phyloP scores from a whole-genome alignment of 2,888 invertebrate species.

The Clostera curtula region DNA sequence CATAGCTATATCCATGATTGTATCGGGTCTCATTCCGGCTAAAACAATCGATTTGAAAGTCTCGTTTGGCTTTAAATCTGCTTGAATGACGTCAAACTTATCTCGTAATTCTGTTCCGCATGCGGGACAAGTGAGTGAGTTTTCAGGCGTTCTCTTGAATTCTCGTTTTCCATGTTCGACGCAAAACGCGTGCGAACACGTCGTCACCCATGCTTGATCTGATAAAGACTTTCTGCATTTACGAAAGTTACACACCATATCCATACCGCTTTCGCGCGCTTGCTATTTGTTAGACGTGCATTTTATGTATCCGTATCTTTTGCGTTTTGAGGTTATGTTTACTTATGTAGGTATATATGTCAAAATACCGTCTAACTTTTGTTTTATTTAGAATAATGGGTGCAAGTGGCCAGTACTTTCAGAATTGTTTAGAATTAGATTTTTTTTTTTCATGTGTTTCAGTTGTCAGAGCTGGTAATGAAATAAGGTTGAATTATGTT shows the following conservation, averaged over 20 bases:
- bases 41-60: conserved; percentile 70
- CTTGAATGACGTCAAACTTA: conserved; percentile 71
- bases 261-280: conserved; percentile 23
- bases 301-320: too few relatives aligned
- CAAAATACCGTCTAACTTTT: conserved; percentile 1
- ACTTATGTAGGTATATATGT: conserved; percentile 4
- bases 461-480: too few relatives aligned
- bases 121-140: conserved; percentile 63
- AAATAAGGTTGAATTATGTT: too few relatives aligned
- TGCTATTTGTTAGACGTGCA: conserved; percentile 1
- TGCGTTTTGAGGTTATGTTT: conserved; percentile 9
- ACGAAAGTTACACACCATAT: conserved; percentile 69
- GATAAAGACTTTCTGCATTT: conserved; percentile 65
- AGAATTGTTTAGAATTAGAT: too few relatives aligned
- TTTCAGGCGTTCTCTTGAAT: conserved; percentile 60
- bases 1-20: conserved; percentile 72
- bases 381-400: too few relatives aligned
- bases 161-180: conserved; percentile 68
- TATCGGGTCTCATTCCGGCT: conserved; percentile 69
- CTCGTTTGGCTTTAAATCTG: conserved; percentile 66
- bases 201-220: conserved; percentile 69
- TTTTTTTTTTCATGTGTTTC: too few relatives aligned
- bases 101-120: conserved; percentile 65
- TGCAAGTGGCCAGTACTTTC: too few relatives aligned
- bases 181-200: conserved; percentile 74